Conservation (phyloP, 1,140 invertebrate genomes). For the Euura lappo region DNA sequence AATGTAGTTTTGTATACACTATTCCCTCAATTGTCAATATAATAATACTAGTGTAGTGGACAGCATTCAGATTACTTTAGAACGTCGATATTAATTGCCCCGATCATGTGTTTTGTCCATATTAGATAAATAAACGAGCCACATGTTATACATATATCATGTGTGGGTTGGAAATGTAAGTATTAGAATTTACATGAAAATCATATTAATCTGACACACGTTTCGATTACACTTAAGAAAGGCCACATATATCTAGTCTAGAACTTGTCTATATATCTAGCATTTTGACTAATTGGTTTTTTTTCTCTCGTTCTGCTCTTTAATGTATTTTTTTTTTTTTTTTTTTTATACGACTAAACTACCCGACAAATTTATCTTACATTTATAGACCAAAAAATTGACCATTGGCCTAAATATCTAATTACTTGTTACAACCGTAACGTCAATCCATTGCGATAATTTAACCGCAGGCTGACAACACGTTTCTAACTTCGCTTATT, state of each 20-base stretch:
- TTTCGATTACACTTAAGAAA: constrained; percentile 56
- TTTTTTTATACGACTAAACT: too few species aligned
- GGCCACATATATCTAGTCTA: constrained; percentile 62
- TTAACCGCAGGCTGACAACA: neutral
- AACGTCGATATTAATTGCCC: constrained; percentile 24
- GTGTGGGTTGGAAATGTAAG: neutral
- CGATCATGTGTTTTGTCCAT: neutral
- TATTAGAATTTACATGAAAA: constrained; percentile 1
- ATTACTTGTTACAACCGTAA: neutral
- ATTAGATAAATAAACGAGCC: neutral
- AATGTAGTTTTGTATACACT: constrained; percentile 7
- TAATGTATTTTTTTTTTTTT: too few species aligned
- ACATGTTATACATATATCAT: neutral
- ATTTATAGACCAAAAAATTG: neutral
- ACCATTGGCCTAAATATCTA: neutral
- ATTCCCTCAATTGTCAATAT: constrained; percentile 20
- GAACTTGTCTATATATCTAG: constrained; percentile 45
- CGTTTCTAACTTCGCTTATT: neutral
- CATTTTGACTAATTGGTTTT: constrained; percentile 40
- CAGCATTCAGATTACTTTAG: constrained; percentile 30
- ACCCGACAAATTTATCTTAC: neutral
- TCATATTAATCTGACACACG: constrained; percentile 39
- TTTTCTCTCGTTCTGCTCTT: neutral
- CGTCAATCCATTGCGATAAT: neutral
- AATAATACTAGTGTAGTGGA: constrained; percentile 30